A percentile compares a stretch with the other conserved stretches of the same genome.
Evolutionary conservation across 2,888 invertebrate species (phyloP).

Genomic region (Carpatolechia fugitivella): DNA sequence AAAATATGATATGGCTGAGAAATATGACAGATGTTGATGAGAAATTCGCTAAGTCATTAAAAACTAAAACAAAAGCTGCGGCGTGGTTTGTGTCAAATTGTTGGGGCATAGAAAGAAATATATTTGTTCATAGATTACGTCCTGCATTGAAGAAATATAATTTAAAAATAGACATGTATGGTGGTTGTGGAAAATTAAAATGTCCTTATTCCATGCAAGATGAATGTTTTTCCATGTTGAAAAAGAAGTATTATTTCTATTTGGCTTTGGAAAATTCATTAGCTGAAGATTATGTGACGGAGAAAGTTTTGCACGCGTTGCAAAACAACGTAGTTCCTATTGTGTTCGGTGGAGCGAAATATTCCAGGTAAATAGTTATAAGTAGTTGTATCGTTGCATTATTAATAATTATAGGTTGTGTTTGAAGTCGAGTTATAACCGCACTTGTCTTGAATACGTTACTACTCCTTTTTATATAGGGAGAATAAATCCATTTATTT

Average conservation of each 20-base stretch:
- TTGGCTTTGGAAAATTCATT: constrained; percentile 35
- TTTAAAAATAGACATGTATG: constrained; percentile 29
- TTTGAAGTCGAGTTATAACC: background rate
- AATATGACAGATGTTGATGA: background rate
- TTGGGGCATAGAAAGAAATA: constrained; percentile 14
- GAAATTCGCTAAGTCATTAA: background rate
- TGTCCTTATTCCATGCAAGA: constrained; percentile 21
- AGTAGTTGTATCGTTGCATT: too few relatives aligned
- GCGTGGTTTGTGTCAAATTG: constrained; percentile 34
- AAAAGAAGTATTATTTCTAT: constrained; percentile 36
- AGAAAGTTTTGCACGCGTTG: constrained; percentile 40
- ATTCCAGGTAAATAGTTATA: constrained; percentile 37
- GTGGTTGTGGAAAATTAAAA: constrained; percentile 26
- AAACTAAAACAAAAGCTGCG: constrained; percentile 26
- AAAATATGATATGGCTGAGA: background rate
- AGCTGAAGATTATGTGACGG: constrained; percentile 36
- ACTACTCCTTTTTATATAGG: too few relatives aligned
- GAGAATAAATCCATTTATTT: too few relatives aligned
- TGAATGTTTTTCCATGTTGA: constrained; percentile 22
- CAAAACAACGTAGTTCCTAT: constrained; percentile 79
- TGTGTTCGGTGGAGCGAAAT: constrained; percentile 80
- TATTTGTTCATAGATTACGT: constrained; percentile 15
- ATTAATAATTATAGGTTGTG: too few relatives aligned
- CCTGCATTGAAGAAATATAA: constrained; percentile 18
- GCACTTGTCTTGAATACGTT: background rate